These are phyloP conservation scores for Athalia rosae DNA, from an alignment of 2,888 invertebrate species.

Conservation along the genomic window DNA sequence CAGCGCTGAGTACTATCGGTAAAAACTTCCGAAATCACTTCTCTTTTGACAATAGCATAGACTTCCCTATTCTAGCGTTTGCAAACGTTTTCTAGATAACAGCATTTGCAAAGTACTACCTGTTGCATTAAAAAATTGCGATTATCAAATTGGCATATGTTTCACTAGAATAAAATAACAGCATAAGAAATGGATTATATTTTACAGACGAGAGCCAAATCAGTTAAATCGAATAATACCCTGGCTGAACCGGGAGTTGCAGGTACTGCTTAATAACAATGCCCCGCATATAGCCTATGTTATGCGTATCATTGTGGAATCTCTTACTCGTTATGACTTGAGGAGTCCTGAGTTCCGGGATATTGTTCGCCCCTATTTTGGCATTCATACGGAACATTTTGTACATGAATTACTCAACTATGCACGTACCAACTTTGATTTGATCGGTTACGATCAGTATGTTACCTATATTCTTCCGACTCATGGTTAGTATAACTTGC, in stretches of 20 bases:
- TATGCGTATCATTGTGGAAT: constrained; percentile 81
- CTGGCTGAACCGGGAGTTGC: constrained; percentile 92
- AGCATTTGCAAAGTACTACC: background rate
- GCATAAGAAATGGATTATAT: constrained; percentile 28
- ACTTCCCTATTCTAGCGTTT: background rate
- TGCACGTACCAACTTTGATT: constrained; percentile 90
- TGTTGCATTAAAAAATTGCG: constrained; percentile 5
- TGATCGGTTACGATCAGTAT: constrained; percentile 87
- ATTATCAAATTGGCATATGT: constrained; percentile 34
- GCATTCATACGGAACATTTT: constrained; percentile 87
- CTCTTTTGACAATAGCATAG: background rate
- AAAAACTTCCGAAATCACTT: constrained; percentile 50
- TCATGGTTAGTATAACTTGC: constrained; percentile 54
- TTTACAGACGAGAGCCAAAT: constrained; percentile 84
- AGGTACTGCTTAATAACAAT: constrained; percentile 82
- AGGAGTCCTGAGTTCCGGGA: constrained; percentile 83
- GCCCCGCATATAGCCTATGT: constrained; percentile 81
- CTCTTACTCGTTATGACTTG: constrained; percentile 81
- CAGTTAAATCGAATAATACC: constrained; percentile 89
- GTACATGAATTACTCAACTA: constrained; percentile 91
- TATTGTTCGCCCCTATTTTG: constrained; percentile 81
- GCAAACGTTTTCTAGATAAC: background rate
- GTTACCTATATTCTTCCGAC: constrained; percentile 78
- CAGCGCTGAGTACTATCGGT: constrained; percentile 86
- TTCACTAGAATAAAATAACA: constrained; percentile 21